Percentiles rank a stretch among this genome's conserved stretches.
Evolutionary conservation across 2,888 invertebrate genomes (phyloP).

Genomic region (Cheilosia grossa): DNA sequence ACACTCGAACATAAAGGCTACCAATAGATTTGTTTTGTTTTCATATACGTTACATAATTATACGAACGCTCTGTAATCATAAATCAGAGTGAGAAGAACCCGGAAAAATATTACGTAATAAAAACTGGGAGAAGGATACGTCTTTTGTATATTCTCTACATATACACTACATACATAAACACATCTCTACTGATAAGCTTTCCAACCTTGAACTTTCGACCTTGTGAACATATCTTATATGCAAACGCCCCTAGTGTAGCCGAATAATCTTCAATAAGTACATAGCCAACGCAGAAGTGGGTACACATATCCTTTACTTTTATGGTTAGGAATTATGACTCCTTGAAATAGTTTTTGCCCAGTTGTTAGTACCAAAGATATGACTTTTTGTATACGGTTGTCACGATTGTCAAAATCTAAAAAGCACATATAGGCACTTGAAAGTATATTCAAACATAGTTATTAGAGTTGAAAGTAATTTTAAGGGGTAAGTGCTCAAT

Average conservation of each 20-base stretch:
- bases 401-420: too few species aligned
- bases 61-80: slow-evolving; percentile 36
- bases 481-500: background rate
- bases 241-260: background rate
- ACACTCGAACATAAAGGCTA: background rate
- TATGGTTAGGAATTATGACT: background rate
- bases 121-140: slow-evolving; percentile 63
- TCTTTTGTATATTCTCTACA: slow-evolving; percentile 5
- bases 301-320: background rate
- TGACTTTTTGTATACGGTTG: background rate
- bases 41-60: slow-evolving; percentile 41
- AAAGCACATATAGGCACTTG: too few species aligned
- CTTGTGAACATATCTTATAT: slow-evolving; percentile 30
- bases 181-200: slow-evolving; percentile 55
- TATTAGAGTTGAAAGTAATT: slow-evolving; percentile 10
- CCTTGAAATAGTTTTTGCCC: slow-evolving; percentile 7
- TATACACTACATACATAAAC: background rate
- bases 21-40: slow-evolving; percentile 4
- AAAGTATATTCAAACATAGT: background rate
- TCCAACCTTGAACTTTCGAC: slow-evolving; percentile 67
- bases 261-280: background rate
- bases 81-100: slow-evolving; percentile 14
- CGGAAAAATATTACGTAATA: slow-evolving; percentile 56
- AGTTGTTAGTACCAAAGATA: background rate
- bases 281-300: background rate